Evolutionary conservation across 1,140 invertebrate species (phyloP), one percentile per base, ranked within the genome.

Genomic region (Bicyclus anynana): DNA sequence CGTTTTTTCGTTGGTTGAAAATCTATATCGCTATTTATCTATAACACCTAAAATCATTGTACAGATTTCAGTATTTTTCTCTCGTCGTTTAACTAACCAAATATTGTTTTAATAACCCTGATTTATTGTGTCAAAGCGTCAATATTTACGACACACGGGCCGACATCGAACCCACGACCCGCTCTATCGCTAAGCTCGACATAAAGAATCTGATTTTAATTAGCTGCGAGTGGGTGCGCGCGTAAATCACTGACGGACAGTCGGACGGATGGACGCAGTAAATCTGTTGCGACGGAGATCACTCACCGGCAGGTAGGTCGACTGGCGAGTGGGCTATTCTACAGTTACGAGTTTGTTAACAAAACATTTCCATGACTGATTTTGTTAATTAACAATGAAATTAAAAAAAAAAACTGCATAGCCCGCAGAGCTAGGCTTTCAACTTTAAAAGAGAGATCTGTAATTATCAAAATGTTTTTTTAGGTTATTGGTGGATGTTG

Each of bases 141-240:
- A 12, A 42, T 35, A 23, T 37, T 38, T 17, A 55, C 12, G 26
- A 42, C 37, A 23, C 12, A 20, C 18, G 12, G n/a, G n/a, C n/a
- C n/a, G n/a, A n/a, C n/a, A n/a, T n/a, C 1, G 20, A 44, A 21
- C 42, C 42, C 42, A 44, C 42, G 18, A 40, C 16, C 35, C 20
- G 12, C 42, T 44, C 21, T 23, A 2, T 12, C 7, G 42, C 12
- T 44, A 21, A 40, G 37, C 37, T n/a, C 42, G 21, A 59, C 44
- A 57, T 69, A 68, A 75, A 68, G 59, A 66, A 69, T 70, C 38
- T 35, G 44, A 66, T 71, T 70, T 74, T 76, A 76, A 79, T 77
- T 71, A 75, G 65, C 20, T 20, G 51, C 59, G 67, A 53, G 58
- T 62, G 63, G 60, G 72, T 66, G 66, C 62, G 59, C 59, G 50